Base-by-base conservation (phyloP, 2,113 vertebrate species). In the Euleptes europaea region DNA sequence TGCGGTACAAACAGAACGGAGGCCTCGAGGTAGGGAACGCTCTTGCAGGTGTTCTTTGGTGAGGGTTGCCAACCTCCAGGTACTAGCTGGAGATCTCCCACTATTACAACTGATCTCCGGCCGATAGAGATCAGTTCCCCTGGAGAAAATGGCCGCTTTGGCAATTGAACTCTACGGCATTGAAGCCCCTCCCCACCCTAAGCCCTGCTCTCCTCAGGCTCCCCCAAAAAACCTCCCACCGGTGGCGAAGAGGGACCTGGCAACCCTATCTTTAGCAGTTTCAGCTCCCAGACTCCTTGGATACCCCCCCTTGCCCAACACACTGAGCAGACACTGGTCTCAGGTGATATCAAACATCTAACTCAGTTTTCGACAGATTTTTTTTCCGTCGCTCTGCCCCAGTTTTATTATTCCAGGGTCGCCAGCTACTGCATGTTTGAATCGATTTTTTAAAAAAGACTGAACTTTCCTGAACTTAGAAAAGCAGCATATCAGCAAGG, bases 1-100 rank as follows among this genome's bases (percentile, higher is more conserved):
- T 98, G 85, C 97, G 96, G 88, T 98, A 97, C 91, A 98, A 98
- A 92, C 97, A 97, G 83, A 97, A 96, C 12, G 95, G 96, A 69
- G 95, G 95, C 38, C 91, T 98, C 12, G 93, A 97, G 97, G 97
- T 98, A 89, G 35, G 54, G 26, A 73, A 23, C 15, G 31, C 17
- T 6, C 4, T 19, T 57, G 5, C 19, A 40, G 21, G 38, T 73
- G 31, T 51, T 49, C 19, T 15, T 44, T 33, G 83, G 28, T 31
- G 19, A n/a, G n/a, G n/a, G n/a, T n/a, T n/a, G n/a, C n/a, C n/a
- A n/a, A n/a, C n/a, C n/a, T n/a, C n/a, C n/a, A n/a, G n/a, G n/a
- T n/a, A n/a, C n/a, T n/a, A n/a, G n/a, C n/a, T n/a, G n/a, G n/a
- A n/a, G n/a, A n/a, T n/a, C n/a, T n/a, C n/a, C n/a, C n/a, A n/a